Evolutionary conservation across 2,113 vertebrate species (phyloP), one percentile per base, ranked within the genome.

Genomic region (Semnornis frantzii): DNA sequence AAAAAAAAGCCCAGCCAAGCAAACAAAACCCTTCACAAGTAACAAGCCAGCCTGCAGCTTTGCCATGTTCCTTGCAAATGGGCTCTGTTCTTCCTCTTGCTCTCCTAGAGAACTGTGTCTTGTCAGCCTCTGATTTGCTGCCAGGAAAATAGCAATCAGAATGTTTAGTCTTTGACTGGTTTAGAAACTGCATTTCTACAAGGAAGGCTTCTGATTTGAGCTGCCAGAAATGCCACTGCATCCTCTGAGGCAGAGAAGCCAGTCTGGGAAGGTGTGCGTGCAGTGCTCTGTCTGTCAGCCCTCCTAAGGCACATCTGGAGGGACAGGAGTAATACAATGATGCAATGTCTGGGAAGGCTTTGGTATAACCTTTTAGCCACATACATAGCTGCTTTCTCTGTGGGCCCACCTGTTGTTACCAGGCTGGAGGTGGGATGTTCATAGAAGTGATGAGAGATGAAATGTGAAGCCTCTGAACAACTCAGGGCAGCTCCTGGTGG

Each of bases 101-200:
- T 84, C 33, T 92, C 23, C 33, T 44, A 37, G 76, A 82, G 68
- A 46, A 15, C 21, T 92, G 68, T 70, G n/a, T n/a, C 20, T 52
- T 86, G 69, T 63, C 64, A 87, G 25, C 33, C 33, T 81, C 69
- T 66, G 82, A 74, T 77, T 80, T 82, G 82, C 82, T 83, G 90
- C 80, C 60, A 83, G 69, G 91, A 46, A 39, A 59, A 46, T 46
- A 46, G 44, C 44, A 46, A 25, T 33, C 72, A 74, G 60, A 0
- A 0, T 77, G 80, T 77, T 73, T 62, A 65, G 50, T 94, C 92
- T 62, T 90, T 88, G 68, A n/a, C 85, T 80, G 79, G 16, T 30
- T 91, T 54, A 50, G 68, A 30, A 71, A 15, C 25, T 8, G 10
- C 8, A 23, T 34, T 70, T 77, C 52, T 83, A 50, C 9, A 16